Evolutionary conservation across 2,888 invertebrate genomes (phyloP).

Genomic region (Melanostoma scalare): DNA sequence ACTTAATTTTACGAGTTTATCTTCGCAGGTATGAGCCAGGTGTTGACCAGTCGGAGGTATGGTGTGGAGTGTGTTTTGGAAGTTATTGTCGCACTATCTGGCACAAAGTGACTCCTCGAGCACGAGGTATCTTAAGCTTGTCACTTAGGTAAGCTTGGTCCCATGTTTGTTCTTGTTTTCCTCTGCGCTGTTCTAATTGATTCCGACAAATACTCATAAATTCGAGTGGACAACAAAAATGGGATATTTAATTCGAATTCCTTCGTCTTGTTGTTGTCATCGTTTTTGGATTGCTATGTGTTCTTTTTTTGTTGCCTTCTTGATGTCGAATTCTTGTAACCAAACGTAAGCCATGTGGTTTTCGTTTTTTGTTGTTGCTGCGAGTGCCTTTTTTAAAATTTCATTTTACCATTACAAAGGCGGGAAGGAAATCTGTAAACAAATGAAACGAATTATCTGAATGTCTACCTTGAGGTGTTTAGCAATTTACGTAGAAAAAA

Average conservation of each 20-base stretch:
- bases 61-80: slow-evolving; percentile 31
- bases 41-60: slow-evolving; percentile 15
- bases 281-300: slow-evolving; percentile 36
- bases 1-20: slow-evolving; percentile 71
- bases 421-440: slow-evolving; percentile 50
- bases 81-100: slow-evolving; percentile 61
- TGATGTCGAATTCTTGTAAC: slow-evolving; percentile 33
- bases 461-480: slow-evolving; percentile 59
- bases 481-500: slow-evolving; percentile 49
- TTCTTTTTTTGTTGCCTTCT: not conserved
- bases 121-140: slow-evolving; percentile 39
- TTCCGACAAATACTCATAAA: slow-evolving; percentile 69
- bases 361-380: not conserved
- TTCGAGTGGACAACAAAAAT: slow-evolving; percentile 67
- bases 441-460: slow-evolving; percentile 60
- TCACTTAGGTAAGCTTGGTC: slow-evolving; percentile 23
- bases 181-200: slow-evolving; percentile 63
- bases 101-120: slow-evolving; percentile 38
- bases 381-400: not conserved
- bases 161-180: slow-evolving; percentile 50
- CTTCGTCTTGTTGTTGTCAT: slow-evolving; percentile 58
- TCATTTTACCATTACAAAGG: slow-evolving; percentile 23
- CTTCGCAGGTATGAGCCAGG: slow-evolving; percentile 58
- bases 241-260: slow-evolving; percentile 68
- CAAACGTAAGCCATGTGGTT: slow-evolving; percentile 44